phyloP scores from a whole-genome alignment of 2,113 vertebrate genomes.

The Craseonycteris thonglongyai region DNA sequence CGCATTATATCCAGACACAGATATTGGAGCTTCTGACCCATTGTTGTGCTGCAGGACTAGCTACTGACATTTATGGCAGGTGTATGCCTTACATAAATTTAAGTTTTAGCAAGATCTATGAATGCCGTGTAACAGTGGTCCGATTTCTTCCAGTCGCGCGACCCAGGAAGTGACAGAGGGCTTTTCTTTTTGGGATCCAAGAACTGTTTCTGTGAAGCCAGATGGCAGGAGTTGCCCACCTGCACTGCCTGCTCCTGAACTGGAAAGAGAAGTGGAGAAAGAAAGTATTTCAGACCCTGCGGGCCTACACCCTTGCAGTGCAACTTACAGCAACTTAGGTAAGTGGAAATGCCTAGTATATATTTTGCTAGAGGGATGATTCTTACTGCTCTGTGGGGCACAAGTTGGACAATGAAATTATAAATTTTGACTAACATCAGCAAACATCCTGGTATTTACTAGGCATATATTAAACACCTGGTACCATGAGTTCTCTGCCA shows the following conservation, averaged over 20 bases:
- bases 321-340: conserved; percentile 97
- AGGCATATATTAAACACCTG: background rate
- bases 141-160: conserved; percentile 83
- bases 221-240: conserved; percentile 67
- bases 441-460: background rate
- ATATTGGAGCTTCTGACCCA: background rate
- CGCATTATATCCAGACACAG: background rate
- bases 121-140: conserved; percentile 37
- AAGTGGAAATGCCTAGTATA: conserved; percentile 71
- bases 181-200: conserved; percentile 74
- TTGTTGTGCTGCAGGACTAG: background rate
- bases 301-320: conserved; percentile 87
- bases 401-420: conserved; percentile 4
- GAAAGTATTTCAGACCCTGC: conserved; percentile 81
- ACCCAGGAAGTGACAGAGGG: conserved; percentile 78
- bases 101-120: background rate
- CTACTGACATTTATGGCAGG: background rate
- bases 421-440: conserved; percentile 6
- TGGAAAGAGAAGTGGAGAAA: conserved; percentile 79
- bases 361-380: background rate
- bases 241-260: conserved; percentile 66
- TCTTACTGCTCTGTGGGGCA: background rate
- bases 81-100: background rate
- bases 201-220: conserved; percentile 71
- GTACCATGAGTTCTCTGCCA: background rate